Evolutionary conservation across 2,797 vertebrate genomes (phyloP).

Genomic region (Clarias platycephalus): DNA sequence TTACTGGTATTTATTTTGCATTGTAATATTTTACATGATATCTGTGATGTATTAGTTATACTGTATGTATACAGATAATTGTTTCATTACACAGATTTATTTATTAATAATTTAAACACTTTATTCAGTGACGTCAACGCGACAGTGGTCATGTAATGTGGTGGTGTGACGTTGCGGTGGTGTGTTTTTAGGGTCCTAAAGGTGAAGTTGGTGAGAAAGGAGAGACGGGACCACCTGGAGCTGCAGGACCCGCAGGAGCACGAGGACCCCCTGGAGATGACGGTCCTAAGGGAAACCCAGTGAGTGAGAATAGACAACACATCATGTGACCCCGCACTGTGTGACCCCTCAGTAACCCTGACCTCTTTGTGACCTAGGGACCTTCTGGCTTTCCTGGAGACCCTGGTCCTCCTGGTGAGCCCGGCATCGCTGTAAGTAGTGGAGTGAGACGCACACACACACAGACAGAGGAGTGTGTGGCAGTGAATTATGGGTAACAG

Average conservation of each 20-base stretch:
- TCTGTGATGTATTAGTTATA: not conserved
- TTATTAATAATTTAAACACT: not conserved
- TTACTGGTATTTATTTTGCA: not conserved
- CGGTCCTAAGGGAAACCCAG: slow-evolving; percentile 95
- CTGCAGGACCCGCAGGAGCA: slow-evolving; percentile 89
- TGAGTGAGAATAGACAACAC: slow-evolving; percentile 68
- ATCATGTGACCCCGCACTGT: no score
- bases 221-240: slow-evolving; percentile 91
- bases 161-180: not conserved
- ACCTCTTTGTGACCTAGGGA: slow-evolving; percentile 74
- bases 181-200: slow-evolving; percentile 82
- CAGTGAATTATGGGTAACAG: not conserved
- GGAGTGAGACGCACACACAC: not conserved
- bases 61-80: not conserved
- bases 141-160: not conserved
- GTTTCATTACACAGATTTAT: no score
- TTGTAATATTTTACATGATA: not conserved
- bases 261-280: slow-evolving; percentile 94
- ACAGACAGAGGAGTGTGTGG: not conserved
- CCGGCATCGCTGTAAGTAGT: slow-evolving; percentile 89
- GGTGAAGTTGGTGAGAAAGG: slow-evolving; percentile 97
- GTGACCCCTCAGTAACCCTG: not conserved
- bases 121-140: not conserved
- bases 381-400: slow-evolving; percentile 98
- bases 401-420: slow-evolving; percentile 94